Percentiles rank a stretch among this genome's conserved stretches.
These are phyloP conservation scores for Tiliacea aurago DNA, from an alignment of 2,888 invertebrate genomes.

Conservation along the genomic window DNA sequence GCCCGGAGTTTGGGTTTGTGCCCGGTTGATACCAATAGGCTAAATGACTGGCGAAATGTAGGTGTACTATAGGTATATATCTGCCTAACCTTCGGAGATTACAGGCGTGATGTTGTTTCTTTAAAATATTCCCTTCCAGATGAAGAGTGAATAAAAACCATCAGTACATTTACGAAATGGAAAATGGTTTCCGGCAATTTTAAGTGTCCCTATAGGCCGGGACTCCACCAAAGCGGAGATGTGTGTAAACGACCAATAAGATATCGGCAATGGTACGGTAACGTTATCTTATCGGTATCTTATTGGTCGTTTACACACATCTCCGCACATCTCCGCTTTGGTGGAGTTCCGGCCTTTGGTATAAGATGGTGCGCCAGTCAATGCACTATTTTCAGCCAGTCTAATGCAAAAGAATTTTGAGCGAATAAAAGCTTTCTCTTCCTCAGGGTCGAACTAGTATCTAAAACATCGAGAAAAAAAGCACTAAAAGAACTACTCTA, in stretches of 20 bases:
- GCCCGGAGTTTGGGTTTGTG: no score
- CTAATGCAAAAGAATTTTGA: slow-evolving; percentile 14
- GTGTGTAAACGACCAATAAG: no score
- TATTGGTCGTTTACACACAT: no score
- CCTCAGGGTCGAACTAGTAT: slow-evolving; percentile 30
- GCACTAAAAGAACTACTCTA: slow-evolving; percentile 23
- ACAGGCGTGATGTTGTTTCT: neutral
- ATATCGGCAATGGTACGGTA: no score
- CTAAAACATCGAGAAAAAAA: slow-evolving; percentile 31
- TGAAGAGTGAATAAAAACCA: neutral
- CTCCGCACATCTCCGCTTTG: no score
- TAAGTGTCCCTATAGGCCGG: neutral
- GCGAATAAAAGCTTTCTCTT: slow-evolving; percentile 45
- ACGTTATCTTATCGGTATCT: no score
- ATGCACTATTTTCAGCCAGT: slow-evolving; percentile 27
- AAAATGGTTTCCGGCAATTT: neutral
- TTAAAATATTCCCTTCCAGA: neutral
- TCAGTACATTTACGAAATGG: neutral
- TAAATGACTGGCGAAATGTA: no score
- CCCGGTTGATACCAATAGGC: no score
- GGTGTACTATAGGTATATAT: no score
- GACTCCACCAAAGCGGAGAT: no score
- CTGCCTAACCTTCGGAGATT: no score
- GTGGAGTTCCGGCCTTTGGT: no score
- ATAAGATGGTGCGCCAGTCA: slow-evolving; percentile 62